phyloP scores from a whole-genome alignment of 2,113 vertebrate genomes.

The Phalacrocorax pelagicus region DNA sequence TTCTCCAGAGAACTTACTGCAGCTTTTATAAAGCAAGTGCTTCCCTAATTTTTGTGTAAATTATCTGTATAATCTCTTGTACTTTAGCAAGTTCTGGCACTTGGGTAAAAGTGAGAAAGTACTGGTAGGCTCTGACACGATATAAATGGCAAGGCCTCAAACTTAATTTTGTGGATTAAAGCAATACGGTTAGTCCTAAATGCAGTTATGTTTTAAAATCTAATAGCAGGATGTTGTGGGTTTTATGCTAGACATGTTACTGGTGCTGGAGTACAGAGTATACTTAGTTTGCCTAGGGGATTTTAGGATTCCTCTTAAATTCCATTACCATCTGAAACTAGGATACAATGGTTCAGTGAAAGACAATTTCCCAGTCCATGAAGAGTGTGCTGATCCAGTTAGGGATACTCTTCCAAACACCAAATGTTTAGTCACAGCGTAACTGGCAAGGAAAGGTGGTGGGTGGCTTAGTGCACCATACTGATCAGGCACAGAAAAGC shows the following conservation, averaged over 20 bases:
- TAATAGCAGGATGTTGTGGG: neutral
- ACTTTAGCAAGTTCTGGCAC: neutral
- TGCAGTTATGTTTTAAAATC: neutral
- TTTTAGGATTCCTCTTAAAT: neutral
- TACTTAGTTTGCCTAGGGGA: accelerated
- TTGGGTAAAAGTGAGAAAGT: neutral
- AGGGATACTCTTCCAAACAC: neutral
- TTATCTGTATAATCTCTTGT: neutral
- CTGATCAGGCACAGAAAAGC: neutral
- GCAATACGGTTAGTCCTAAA: neutral
- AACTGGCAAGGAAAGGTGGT: neutral
- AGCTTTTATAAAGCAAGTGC: neutral
- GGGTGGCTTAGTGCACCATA: too few relatives aligned
- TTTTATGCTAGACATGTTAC: neutral
- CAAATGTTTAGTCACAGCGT: neutral
- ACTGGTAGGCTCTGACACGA: neutral
- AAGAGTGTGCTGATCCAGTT: neutral
- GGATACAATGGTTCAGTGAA: neutral
- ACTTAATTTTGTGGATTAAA: neutral
- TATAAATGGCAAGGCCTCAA: neutral
- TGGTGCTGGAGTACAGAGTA: neutral
- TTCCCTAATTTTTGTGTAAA: neutral
- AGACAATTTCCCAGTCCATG: too few relatives aligned
- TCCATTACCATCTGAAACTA: neutral
- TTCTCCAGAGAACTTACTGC: neutral